Base-by-base conservation (phyloP, 2,113 vertebrate genomes). In the Cnemophilus loriae region DNA sequence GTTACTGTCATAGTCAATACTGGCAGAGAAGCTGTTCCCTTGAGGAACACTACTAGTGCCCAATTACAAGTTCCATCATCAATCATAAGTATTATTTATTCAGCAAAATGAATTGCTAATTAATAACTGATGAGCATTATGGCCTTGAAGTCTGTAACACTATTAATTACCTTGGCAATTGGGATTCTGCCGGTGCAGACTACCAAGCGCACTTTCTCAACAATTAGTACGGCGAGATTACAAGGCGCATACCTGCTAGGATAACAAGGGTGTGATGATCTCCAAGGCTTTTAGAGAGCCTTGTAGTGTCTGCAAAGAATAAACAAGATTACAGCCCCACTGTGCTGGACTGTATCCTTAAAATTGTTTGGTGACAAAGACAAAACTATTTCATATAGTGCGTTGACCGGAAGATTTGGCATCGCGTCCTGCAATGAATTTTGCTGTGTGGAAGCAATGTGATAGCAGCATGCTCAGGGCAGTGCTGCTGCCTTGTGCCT, bases 71-170 rank as follows among this genome's bases (percentile, higher is more conserved):
- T 99, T 99, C 98, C 98, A 99, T 99, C 99, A 99, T 99, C 99
- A 99, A 99, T 99, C 99, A 99, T 99, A 98, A 99, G 98, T 98
- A 99, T 99, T 99, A 99, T 99, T 99, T 99, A 99, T 99, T 99
- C 99, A 99, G 98, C 97, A 98, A 99, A 99, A 99, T 98, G 98
- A 99, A 99, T 99, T 99, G 99, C 99, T 99, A 99, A 99, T 99
- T 99, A 99, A 99, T 99, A 99, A 99, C 99, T 99, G 99, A 99
- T 99, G 99, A 99, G 98, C 99, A 99, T 99, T 99, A 99, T 99
- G 99, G 99, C 99, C 99, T 99, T 98, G 97, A 99, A 99, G 98
- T 98, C 98, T 98, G 98, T 98, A 98, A 98, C 98, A 98, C 99
- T 98, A 99, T 99, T 99, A 99, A 99, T 99, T 99, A 99, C 97